These are phyloP conservation scores for Podarcis lilfordi DNA, from an alignment of 2,797 vertebrate genomes.

Conservation along the genomic window DNA sequence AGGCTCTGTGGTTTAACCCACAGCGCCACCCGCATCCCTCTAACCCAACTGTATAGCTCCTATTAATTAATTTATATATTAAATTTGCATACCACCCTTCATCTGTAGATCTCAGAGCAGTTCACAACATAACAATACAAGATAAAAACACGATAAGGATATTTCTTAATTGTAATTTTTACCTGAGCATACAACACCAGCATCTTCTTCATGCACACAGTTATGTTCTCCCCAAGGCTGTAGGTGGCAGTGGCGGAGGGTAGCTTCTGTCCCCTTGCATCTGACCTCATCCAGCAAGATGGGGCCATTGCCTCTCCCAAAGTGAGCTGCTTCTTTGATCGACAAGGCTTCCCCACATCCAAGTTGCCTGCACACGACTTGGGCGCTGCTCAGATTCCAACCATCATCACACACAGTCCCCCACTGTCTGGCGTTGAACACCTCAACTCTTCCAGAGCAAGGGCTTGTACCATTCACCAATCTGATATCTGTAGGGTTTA, in stretches of 20 bases:
- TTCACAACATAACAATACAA: no score
- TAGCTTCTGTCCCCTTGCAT: not conserved
- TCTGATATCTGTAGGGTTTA: not conserved
- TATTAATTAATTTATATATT: no score
- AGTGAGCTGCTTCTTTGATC: not conserved
- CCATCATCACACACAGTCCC: not conserved
- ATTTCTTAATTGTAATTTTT: not conserved
- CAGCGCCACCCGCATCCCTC: no score
- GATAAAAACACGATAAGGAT: no score
- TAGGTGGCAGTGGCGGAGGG: not conserved
- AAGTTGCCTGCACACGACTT: not conserved
- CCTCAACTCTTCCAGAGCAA: not conserved
- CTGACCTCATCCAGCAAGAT: not conserved
- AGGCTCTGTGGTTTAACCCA: no score
- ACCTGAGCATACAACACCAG: constrained; percentile 3
- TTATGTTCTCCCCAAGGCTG: not conserved
- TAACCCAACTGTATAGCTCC: no score
- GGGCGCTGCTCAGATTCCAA: not conserved
- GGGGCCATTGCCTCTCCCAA: not conserved
- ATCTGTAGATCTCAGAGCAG: no score
- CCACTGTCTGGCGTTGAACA: not conserved
- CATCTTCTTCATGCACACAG: not conserved
- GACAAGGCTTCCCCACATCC: not conserved
- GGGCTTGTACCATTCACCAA: not conserved
- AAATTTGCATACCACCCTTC: no score